A percentile compares a stretch with the other conserved stretches of the same genome.
Evolutionary conservation across 1,140 invertebrate genomes (phyloP).

Genomic region (Amphibalanus amphitrite): DNA sequence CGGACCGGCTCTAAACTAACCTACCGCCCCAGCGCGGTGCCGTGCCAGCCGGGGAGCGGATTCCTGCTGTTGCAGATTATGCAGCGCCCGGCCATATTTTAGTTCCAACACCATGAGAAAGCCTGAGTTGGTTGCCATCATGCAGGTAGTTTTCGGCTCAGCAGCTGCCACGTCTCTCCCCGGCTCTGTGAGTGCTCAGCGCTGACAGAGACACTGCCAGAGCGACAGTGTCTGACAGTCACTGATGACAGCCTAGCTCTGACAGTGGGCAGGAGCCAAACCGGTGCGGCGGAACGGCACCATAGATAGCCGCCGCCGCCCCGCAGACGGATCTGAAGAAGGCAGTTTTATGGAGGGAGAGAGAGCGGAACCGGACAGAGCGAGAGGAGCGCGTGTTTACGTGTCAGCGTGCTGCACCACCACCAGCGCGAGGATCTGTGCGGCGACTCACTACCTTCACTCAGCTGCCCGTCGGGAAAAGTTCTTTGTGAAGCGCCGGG

Average conservation of each 20-base stretch:
- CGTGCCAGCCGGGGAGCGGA: too few relatives aligned
- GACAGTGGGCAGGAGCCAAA: too few relatives aligned
- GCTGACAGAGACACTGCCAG: too few relatives aligned
- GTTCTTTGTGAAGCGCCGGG: slow-evolving; percentile 34
- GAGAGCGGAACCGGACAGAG: not conserved
- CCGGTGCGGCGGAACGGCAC: too few relatives aligned
- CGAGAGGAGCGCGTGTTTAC: not conserved
- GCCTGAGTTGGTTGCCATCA: slow-evolving; percentile 6
- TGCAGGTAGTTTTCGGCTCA: not conserved
- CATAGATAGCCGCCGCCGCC: too few relatives aligned
- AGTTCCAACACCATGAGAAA: slow-evolving; percentile 14
- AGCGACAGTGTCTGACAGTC: too few relatives aligned
- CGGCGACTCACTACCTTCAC: not conserved
- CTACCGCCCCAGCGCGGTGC: not conserved
- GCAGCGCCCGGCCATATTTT: slow-evolving; percentile 1
- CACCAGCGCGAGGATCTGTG: too few relatives aligned
- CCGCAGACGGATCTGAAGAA: not conserved
- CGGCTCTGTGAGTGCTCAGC: too few relatives aligned
- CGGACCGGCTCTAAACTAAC: not conserved
- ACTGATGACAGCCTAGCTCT: too few relatives aligned
- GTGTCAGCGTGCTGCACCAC: too few relatives aligned
- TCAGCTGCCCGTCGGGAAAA: slow-evolving; percentile 26
- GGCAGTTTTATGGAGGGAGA: not conserved
- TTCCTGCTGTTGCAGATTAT: not conserved
- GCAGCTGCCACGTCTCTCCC: not conserved